These are phyloP conservation scores for Eupithecia centaureata DNA, from an alignment of 2,888 invertebrate species.

Conservation along the genomic window DNA sequence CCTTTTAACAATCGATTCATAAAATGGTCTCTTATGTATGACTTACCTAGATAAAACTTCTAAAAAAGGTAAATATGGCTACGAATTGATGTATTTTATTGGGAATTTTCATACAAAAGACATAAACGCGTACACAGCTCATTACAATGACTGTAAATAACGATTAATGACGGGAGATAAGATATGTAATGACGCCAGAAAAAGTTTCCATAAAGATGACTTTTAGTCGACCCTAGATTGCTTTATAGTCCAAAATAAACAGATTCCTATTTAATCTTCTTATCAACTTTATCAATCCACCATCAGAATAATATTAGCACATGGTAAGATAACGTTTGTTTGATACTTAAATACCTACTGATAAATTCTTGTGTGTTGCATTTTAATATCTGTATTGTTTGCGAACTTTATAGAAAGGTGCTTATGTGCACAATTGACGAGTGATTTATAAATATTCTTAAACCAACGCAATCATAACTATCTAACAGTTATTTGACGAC, in stretches of 20 bases:
- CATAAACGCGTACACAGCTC: slow-evolving; percentile 9
- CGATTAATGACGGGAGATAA: not conserved
- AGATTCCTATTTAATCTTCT: slow-evolving; percentile 43
- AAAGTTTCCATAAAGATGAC: slow-evolving; percentile 11
- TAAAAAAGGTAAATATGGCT: not conserved
- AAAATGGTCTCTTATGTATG: not conserved
- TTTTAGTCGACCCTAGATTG: slow-evolving; percentile 4
- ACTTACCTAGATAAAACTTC: not conserved
- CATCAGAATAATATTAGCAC: slow-evolving; percentile 48
- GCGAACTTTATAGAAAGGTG: not conserved
- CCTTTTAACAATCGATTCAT: not conserved
- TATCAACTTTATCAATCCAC: slow-evolving; percentile 48
- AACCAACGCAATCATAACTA: too few relatives aligned
- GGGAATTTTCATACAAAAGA: slow-evolving; percentile 18
- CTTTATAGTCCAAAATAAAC: slow-evolving; percentile 15
- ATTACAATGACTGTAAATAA: not conserved
- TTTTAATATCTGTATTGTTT: not conserved
- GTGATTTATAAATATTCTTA: too few relatives aligned
- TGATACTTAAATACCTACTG: slow-evolving; percentile 1
- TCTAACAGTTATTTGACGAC: too few relatives aligned
- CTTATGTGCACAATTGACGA: not conserved
- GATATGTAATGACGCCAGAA: not conserved
- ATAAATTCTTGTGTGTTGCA: not conserved
- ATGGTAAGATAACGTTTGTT: slow-evolving; percentile 39
- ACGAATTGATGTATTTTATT: not conserved